Conservation (phyloP, 30 jellyfish, hydroid and myxozoan species). For the Aurelia aurita region DNA sequence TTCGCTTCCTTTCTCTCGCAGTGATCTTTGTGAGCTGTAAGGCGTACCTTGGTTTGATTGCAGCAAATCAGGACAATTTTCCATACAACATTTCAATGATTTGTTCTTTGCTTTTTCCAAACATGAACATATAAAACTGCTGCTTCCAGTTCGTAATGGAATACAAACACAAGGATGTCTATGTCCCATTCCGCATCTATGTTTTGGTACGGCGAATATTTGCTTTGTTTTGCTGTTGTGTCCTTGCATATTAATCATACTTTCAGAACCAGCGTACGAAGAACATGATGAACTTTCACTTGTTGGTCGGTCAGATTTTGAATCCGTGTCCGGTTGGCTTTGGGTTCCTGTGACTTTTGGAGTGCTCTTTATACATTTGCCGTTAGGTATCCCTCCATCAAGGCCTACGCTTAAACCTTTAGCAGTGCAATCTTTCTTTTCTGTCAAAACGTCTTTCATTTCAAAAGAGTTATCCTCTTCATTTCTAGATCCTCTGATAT, state of each 20-base stretch:
- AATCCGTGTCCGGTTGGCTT: background rate
- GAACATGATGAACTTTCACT: slow-evolving; percentile 23
- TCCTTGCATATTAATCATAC: slow-evolving; percentile 5
- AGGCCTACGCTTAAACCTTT: background rate
- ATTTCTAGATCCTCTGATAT: too few species aligned
- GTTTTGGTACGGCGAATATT: slow-evolving; percentile 70
- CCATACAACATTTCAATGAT: slow-evolving; percentile 59
- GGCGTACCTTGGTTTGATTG: slow-evolving; percentile 29
- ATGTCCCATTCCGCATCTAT: slow-evolving; percentile 83
- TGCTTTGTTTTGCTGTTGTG: slow-evolving; percentile 38
- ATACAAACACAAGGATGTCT: slow-evolving; percentile 71
- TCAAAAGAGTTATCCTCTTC: background rate
- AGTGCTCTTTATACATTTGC: background rate
- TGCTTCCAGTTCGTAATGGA: slow-evolving; percentile 77
- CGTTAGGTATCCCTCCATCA: background rate
- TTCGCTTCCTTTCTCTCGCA: slow-evolving; percentile 17
- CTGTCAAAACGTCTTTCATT: background rate
- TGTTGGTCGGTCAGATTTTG: background rate
- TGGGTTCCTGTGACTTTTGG: background rate
- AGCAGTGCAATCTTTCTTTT: background rate
- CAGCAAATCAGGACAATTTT: slow-evolving; percentile 51
- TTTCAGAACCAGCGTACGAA: slow-evolving; percentile 12
- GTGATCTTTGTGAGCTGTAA: slow-evolving; percentile 69
- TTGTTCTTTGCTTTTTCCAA: slow-evolving; percentile 62
- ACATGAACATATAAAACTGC: slow-evolving; percentile 77